Conservation (phyloP, 2,888 invertebrate genomes). For the Corbicula japonica region DNA sequence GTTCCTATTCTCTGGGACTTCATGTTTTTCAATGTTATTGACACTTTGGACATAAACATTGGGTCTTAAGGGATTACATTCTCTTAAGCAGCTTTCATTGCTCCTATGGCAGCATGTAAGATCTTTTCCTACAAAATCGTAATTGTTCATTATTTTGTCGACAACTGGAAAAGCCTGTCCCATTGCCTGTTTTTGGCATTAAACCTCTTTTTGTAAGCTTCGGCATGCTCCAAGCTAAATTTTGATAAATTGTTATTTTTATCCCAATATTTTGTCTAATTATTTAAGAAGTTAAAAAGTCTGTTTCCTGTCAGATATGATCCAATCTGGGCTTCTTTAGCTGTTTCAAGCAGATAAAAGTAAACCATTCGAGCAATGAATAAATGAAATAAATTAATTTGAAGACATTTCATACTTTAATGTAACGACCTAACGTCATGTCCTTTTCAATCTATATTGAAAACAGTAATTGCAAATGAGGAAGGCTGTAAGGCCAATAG, state of each 20-base stretch:
- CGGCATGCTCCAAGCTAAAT: conserved; percentile 28
- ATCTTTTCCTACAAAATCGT: conserved; percentile 41
- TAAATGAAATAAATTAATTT: no score
- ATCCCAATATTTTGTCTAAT: conserved; percentile 5
- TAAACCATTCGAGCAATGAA: no score
- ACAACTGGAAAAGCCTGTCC: conserved; percentile 29
- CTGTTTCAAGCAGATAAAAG: no score
- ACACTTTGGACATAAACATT: conserved; percentile 63
- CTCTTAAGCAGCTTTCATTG: conserved; percentile 67
- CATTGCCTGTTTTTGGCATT: conserved; percentile 24
- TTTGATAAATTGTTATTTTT: background rate
- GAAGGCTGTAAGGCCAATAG: no score
- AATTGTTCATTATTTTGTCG: conserved; percentile 67
- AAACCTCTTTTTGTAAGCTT: conserved; percentile 24
- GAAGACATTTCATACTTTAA: no score
- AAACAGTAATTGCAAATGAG: no score
- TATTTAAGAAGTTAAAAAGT: conserved; percentile 6
- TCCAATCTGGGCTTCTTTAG: no score
- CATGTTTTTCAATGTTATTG: conserved; percentile 53
- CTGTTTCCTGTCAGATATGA: background rate
- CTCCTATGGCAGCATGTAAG: conserved; percentile 54
- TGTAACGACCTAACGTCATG: no score
- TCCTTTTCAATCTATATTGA: no score
- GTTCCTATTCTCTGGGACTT: conserved; percentile 37
- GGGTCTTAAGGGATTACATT: conserved; percentile 62